These are phyloP conservation scores for Euborellia annulipes DNA, from an alignment of 1,140 invertebrate species.

Conservation along the genomic window DNA sequence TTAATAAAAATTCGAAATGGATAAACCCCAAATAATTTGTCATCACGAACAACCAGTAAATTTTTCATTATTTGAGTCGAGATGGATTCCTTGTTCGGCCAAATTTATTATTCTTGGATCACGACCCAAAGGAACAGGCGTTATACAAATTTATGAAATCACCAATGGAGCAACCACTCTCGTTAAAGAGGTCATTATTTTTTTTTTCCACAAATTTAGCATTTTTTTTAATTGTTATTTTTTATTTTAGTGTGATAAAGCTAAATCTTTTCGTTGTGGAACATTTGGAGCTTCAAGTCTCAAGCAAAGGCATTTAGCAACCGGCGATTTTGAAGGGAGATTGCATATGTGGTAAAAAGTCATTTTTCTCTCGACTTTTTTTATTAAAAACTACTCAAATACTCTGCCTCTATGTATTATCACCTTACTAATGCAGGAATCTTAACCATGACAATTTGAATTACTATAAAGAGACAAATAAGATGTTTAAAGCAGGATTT, in stretches of 20 bases:
- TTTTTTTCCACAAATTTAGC: too few relatives aligned
- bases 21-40: conserved; percentile 80
- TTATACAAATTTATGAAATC: conserved; percentile 77
- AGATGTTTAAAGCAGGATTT: not conserved
- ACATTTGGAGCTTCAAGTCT: conserved; percentile 78
- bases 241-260: conserved; percentile 43
- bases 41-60: conserved; percentile 70
- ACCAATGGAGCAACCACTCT: conserved; percentile 51
- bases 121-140: conserved; percentile 63
- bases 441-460: not conserved
- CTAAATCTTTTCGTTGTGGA: conserved; percentile 77
- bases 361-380: not conserved
- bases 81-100: conserved; percentile 86
- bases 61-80: conserved; percentile 80
- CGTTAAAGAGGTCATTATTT: conserved; percentile 38
- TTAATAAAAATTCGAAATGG: too few relatives aligned
- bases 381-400: not conserved
- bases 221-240: not conserved
- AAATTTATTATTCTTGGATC: conserved; percentile 83
- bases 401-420: not conserved
- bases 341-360: conserved; percentile 59
- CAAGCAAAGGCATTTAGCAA: conserved; percentile 64
- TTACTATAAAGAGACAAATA: not conserved
- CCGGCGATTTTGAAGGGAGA: conserved; percentile 80
- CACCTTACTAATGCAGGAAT: not conserved